Conservation (phyloP, 2,888 invertebrate species). For the Escarpia spicata region DNA sequence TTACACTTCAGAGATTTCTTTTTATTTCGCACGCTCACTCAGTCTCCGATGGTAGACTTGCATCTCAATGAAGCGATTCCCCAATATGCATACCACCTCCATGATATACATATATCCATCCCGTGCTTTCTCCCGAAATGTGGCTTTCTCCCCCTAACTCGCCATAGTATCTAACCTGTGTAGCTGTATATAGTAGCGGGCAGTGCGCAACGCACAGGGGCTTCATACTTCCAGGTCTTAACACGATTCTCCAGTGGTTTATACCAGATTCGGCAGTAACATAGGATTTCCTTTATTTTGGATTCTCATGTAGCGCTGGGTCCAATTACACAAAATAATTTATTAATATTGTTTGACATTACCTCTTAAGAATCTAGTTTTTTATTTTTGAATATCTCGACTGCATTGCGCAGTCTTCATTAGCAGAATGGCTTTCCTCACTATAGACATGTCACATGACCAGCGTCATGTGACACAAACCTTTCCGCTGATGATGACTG, state of each 20-base stretch:
- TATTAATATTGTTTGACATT: too few species aligned
- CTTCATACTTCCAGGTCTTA: background rate
- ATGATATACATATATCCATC: background rate
- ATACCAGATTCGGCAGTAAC: background rate
- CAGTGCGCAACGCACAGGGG: background rate
- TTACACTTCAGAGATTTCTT: background rate
- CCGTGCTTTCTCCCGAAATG: background rate
- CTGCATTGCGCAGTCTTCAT: too few species aligned
- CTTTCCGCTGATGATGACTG: too few species aligned
- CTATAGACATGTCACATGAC: too few species aligned
- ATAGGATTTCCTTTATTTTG: background rate
- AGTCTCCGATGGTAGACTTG: background rate
- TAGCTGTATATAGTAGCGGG: background rate
- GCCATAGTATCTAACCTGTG: background rate
- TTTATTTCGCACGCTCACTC: background rate
- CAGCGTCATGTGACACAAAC: too few species aligned
- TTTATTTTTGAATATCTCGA: too few species aligned
- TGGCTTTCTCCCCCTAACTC: background rate
- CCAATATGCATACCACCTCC: background rate
- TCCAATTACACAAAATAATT: too few species aligned
- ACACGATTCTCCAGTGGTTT: background rate
- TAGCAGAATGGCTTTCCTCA: too few species aligned
- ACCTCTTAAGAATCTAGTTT: too few species aligned
- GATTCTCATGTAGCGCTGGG: background rate
- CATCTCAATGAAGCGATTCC: background rate